Conservation (phyloP, 2,888 invertebrate species). For the Amblyteles armatorius region DNA sequence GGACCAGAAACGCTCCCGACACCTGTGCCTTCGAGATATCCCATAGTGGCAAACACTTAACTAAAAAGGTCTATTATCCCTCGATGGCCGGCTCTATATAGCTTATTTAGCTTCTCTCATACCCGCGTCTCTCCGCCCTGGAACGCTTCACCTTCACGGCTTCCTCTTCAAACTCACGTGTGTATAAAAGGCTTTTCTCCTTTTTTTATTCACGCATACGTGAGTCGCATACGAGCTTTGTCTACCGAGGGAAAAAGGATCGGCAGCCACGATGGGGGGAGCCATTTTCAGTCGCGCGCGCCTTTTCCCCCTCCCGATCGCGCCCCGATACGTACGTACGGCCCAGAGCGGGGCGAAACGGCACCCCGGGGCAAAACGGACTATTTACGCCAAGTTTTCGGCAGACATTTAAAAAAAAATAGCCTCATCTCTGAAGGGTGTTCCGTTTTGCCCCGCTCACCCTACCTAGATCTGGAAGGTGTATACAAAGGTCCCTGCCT, state of each 20-base stretch:
- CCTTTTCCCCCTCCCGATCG: not conserved
- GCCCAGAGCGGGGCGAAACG: not conserved
- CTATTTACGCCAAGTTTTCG: not conserved
- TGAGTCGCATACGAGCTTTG: slow-evolving; percentile 37
- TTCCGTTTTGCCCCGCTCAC: not conserved
- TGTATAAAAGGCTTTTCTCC: slow-evolving; percentile 44
- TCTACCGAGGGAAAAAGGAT: slow-evolving; percentile 25
- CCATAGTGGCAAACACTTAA: slow-evolving; percentile 80
- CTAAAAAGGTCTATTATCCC: slow-evolving; percentile 79
- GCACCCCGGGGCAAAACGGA: not conserved
- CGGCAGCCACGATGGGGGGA: slow-evolving; percentile 3
- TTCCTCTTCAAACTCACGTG: slow-evolving; percentile 43
- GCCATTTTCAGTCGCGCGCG: slow-evolving; percentile 37
- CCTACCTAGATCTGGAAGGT: slow-evolving; percentile 16
- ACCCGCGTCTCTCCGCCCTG: slow-evolving; percentile 52
- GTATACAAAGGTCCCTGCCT: slow-evolving; percentile 19
- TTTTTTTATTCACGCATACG: slow-evolving; percentile 41
- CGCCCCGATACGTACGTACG: not conserved
- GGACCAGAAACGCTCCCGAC: slow-evolving; percentile 72
- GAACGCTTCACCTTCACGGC: slow-evolving; percentile 61
- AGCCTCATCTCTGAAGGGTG: not conserved
- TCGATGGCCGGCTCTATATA: slow-evolving; percentile 70
- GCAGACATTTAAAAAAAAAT: not conserved
- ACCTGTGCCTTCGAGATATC: slow-evolving; percentile 75
- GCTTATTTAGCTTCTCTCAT: slow-evolving; percentile 74